Percentiles rank a stretch among this genome's conserved stretches.
These are phyloP conservation scores for Pluvianellus socialis DNA, from an alignment of 2,113 vertebrate species.

Conservation along the genomic window DNA sequence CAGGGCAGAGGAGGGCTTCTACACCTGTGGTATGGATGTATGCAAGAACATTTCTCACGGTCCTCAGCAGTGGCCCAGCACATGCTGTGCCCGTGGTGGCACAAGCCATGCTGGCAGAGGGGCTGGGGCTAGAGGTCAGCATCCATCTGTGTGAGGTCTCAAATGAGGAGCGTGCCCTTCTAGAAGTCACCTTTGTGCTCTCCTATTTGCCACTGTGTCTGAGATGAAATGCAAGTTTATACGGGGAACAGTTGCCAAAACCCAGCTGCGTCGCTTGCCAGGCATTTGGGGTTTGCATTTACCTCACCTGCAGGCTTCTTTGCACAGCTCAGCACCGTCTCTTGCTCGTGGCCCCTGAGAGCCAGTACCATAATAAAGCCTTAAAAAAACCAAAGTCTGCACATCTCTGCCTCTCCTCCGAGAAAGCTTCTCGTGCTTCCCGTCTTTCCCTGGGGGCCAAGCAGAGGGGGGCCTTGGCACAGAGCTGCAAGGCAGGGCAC, in stretches of 20 bases:
- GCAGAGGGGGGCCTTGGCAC: background rate
- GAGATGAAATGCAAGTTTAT: background rate
- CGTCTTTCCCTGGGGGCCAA: background rate
- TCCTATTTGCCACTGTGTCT: background rate
- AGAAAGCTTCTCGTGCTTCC: background rate
- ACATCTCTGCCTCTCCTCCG: background rate
- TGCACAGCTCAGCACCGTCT: background rate
- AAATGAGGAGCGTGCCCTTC: fast-evolving
- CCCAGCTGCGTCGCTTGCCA: background rate
- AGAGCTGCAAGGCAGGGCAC: background rate
- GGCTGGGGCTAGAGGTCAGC: background rate
- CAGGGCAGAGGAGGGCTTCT: background rate
- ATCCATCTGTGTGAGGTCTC: background rate
- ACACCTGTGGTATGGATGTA: background rate
- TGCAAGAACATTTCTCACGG: background rate
- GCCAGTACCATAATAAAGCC: background rate
- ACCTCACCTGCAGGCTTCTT: background rate
- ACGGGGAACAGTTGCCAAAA: background rate
- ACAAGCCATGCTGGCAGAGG: fast-evolving
- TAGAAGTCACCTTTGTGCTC: background rate
- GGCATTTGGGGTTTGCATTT: background rate
- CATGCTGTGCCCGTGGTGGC: fast-evolving
- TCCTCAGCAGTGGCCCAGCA: background rate
- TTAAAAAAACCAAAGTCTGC: background rate
- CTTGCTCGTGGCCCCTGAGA: background rate